phyloP scores from a whole-genome alignment of 2,113 vertebrate genomes.

The Otus sunia region DNA sequence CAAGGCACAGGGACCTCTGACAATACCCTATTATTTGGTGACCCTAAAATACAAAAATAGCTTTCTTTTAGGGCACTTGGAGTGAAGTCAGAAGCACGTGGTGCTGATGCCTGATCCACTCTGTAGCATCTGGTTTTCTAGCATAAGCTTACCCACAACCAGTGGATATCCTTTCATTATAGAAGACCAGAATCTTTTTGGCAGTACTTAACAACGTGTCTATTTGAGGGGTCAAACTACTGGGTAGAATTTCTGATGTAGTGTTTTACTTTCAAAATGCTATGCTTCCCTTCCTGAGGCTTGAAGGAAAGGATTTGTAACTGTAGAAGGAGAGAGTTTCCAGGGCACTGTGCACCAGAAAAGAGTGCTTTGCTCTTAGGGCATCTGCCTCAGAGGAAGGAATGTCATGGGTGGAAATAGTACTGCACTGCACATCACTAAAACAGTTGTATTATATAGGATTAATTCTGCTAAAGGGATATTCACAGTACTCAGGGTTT shows the following conservation, averaged over 20 bases:
- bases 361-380: not conserved
- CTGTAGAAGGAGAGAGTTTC: not conserved
- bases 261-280: slow-evolving; percentile 12
- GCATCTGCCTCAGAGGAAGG: not conserved
- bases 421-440: not conserved
- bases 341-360: not conserved
- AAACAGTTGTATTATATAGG: not conserved
- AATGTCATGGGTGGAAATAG: not conserved
- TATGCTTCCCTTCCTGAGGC: not conserved
- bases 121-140: not conserved
- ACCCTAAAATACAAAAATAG: not conserved
- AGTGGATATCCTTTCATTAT: slow-evolving; percentile 24
- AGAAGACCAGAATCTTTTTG: not conserved
- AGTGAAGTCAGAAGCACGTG: not conserved
- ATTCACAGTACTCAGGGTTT: not conserved
- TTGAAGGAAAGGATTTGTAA: not conserved
- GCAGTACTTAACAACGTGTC: not conserved
- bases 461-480: not conserved
- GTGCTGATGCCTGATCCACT: not conserved
- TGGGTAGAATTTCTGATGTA: not conserved
- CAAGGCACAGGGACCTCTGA: not conserved
- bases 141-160: not conserved
- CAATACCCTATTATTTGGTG: not conserved
- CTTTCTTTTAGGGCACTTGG: not conserved
- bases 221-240: slow-evolving; percentile 33